A percentile compares a stretch with the other conserved stretches of the same genome.
phyloP scores from a whole-genome alignment of 1,140 invertebrate genomes.

The Lordiphosa stackelbergi region DNA sequence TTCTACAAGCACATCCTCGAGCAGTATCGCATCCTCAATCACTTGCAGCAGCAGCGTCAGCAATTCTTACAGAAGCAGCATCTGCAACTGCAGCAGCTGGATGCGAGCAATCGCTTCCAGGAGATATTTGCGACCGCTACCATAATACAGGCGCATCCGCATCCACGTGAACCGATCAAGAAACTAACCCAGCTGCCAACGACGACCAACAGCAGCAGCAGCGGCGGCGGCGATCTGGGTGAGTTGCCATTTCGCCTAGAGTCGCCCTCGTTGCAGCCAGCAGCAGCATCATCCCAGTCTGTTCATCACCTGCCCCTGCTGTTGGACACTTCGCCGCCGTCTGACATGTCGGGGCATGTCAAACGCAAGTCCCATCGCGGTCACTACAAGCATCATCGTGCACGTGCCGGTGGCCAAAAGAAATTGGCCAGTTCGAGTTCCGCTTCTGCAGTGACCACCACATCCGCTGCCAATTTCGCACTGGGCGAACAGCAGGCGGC shows the following conservation, averaged over 20 bases:
- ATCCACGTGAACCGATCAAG: slow-evolving; percentile 51
- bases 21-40: slow-evolving; percentile 70
- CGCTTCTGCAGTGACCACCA: background rate
- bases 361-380: slow-evolving; percentile 66
- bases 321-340: slow-evolving; percentile 54
- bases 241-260: slow-evolving; percentile 18
- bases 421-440: slow-evolving; percentile 16
- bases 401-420: slow-evolving; percentile 29
- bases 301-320: slow-evolving; percentile 42
- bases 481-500: slow-evolving; percentile 32
- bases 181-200: slow-evolving; percentile 24
- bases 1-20: slow-evolving; percentile 75
- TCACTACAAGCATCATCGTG: slow-evolving; percentile 66
- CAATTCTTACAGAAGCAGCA: slow-evolving; percentile 70
- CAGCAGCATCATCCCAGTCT: slow-evolving; percentile 5
- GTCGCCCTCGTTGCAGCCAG: slow-evolving; percentile 1
- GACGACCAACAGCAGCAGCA: background rate
- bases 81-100: slow-evolving; percentile 68
- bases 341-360: slow-evolving; percentile 31
- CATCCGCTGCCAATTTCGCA: slow-evolving; percentile 13
- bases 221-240: background rate
- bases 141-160: slow-evolving; percentile 69
- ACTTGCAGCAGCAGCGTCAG: slow-evolving; percentile 65
- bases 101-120: slow-evolving; percentile 70
- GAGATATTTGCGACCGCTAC: slow-evolving; percentile 72